Evolutionary conservation across 2,888 invertebrate genomes (phyloP).

Genomic region (Pecten maximus): DNA sequence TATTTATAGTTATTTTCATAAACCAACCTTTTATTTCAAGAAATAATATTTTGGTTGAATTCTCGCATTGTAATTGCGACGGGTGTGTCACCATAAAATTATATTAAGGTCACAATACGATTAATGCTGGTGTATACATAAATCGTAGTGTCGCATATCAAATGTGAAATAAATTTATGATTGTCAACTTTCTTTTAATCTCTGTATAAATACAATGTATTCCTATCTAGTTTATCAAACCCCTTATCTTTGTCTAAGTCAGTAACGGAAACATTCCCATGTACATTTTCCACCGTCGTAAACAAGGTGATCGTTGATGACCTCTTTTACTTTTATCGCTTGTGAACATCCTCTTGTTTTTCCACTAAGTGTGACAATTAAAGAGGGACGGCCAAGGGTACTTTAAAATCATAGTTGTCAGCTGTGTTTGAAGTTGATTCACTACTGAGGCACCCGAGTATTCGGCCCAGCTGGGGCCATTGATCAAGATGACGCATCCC

Average conservation of each 20-base stretch:
- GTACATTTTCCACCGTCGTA: slow-evolving; percentile 5
- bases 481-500: slow-evolving; percentile 17
- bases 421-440: slow-evolving; percentile 33
- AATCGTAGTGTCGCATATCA: neutral
- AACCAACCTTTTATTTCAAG: too few relatives aligned
- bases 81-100: neutral
- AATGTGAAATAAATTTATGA: neutral
- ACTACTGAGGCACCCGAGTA: slow-evolving; percentile 2
- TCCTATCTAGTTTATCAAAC: neutral
- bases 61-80: neutral
- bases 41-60: too few relatives aligned
- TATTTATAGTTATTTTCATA: too few relatives aligned
- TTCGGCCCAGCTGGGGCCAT: slow-evolving; percentile 30
- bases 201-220: slow-evolving; percentile 8
- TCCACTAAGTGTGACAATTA: slow-evolving; percentile 30
- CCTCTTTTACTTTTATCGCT: slow-evolving; percentile 35
- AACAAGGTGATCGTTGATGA: slow-evolving; percentile 23
- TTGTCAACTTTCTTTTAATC: neutral
- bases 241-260: slow-evolving; percentile 1
- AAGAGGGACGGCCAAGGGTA: slow-evolving; percentile 27
- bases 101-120: too few relatives aligned
- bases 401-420: neutral
- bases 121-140: neutral
- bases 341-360: slow-evolving; percentile 35
- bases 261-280: slow-evolving; percentile 23